These are phyloP conservation scores for Coregonus clupeaformis DNA, from an alignment of 2,113 vertebrate genomes.

Conservation along the genomic window DNA sequence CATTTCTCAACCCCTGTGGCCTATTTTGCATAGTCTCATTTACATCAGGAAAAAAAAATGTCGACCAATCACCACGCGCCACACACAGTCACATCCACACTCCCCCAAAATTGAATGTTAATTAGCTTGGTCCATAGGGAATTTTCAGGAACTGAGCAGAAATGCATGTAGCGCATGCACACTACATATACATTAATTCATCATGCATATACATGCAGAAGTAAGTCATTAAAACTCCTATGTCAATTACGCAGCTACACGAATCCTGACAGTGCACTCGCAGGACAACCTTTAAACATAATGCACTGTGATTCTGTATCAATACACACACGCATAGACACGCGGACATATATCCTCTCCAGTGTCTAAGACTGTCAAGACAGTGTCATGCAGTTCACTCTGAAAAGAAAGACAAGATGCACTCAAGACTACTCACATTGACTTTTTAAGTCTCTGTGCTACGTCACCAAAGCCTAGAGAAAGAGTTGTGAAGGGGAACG, in stretches of 20 bases:
- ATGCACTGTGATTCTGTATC: no score
- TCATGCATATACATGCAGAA: constrained; percentile 5
- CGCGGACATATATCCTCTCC: no score
- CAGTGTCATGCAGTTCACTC: background rate
- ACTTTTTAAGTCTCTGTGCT: constrained; percentile 16
- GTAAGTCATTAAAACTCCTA: background rate
- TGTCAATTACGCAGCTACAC: background rate
- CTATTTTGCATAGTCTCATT: constrained; percentile 27
- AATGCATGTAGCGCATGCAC: constrained; percentile 25
- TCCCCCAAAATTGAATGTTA: no score
- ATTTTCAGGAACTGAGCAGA: background rate
- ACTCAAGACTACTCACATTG: constrained; percentile 25
- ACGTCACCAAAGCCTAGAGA: constrained; percentile 34
- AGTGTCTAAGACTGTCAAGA: no score
- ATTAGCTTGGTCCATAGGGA: no score
- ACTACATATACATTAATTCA: background rate
- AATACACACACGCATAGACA: constrained; percentile 10
- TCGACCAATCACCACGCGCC: constrained; percentile 58
- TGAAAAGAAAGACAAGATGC: background rate
- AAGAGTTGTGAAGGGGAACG: background rate
- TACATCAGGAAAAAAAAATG: background rate
- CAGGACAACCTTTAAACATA: background rate
- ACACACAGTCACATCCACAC: background rate
- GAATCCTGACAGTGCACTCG: background rate
- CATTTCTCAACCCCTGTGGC: background rate